Evolutionary conservation across 2,113 vertebrate species (phyloP).

Genomic region (Mesembrinibis cayennensis): DNA sequence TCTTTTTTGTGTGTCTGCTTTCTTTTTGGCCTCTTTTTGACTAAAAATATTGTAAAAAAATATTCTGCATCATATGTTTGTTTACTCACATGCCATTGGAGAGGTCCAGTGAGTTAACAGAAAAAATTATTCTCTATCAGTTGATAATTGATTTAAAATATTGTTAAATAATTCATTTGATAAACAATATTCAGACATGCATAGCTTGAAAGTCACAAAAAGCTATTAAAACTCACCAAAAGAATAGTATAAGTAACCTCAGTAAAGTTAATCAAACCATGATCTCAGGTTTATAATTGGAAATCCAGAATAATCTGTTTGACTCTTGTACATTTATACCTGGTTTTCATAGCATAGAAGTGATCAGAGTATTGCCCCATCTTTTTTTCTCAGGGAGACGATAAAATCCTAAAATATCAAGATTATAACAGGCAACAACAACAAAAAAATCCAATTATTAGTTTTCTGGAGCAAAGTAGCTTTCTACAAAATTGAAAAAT

Average conservation of each 20-base stretch:
- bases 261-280: neutral
- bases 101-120: neutral
- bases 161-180: neutral
- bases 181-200: neutral
- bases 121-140: neutral
- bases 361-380: neutral
- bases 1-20: neutral
- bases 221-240: neutral
- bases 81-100: neutral
- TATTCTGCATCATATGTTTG: neutral
- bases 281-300: neutral
- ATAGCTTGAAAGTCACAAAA: neutral
- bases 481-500: neutral
- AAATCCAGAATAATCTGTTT: neutral
- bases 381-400: neutral
- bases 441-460: neutral
- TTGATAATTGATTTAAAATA: neutral
- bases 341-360: neutral
- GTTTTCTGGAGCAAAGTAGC: neutral
- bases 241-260: neutral
- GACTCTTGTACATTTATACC: neutral
- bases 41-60: neutral
- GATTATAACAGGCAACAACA: neutral
- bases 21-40: neutral
- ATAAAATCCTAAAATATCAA: neutral